Conservation (phyloP, 2,888 invertebrate species). For the Lycocerus yunnanus region DNA sequence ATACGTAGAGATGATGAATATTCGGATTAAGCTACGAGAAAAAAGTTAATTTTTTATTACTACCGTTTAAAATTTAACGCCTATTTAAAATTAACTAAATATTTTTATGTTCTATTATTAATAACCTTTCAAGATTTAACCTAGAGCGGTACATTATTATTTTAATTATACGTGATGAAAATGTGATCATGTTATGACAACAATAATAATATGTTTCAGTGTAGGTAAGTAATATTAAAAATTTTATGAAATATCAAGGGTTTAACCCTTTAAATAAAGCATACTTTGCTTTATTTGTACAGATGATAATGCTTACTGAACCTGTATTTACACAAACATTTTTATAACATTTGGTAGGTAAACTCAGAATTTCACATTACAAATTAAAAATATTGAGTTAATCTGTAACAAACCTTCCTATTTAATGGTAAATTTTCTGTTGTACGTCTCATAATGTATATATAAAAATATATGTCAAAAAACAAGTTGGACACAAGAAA, state of each 20-base stretch:
- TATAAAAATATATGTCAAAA: too few species aligned
- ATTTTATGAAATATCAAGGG: background rate
- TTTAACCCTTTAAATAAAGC: background rate
- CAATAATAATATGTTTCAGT: background rate
- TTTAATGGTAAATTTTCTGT: background rate
- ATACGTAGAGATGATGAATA: background rate
- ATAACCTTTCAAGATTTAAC: background rate
- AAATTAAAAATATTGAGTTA: background rate
- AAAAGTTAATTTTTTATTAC: background rate
- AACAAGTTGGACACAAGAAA: too few species aligned
- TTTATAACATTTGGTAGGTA: conserved; percentile 15
- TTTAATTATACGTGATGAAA: background rate
- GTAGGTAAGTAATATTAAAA: background rate
- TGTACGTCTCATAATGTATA: too few species aligned
- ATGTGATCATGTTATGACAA: background rate
- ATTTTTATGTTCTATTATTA: background rate
- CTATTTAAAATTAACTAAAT: background rate
- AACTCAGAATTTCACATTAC: background rate
- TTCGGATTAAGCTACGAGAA: background rate
- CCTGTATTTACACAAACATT: conserved; percentile 18
- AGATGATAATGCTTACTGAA: conserved; percentile 8
- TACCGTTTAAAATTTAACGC: background rate
- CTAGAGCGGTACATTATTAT: background rate
- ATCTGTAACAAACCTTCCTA: background rate
- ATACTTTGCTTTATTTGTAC: conserved; percentile 5